phyloP scores from a whole-genome alignment of 2,113 vertebrate genomes.

The Epinephelus lanceolatus region DNA sequence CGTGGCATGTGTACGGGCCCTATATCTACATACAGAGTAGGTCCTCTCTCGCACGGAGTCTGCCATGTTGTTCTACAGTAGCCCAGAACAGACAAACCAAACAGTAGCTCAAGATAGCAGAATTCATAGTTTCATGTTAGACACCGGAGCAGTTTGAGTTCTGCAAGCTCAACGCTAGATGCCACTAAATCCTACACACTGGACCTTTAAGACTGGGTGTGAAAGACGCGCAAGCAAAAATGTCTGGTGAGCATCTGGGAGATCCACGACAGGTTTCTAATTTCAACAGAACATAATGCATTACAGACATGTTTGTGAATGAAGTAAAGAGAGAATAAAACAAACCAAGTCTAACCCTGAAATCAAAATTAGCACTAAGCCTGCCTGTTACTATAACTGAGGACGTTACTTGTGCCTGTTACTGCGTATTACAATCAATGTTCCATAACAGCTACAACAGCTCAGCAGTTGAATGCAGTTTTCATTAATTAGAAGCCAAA shows the following conservation, averaged over 20 bases:
- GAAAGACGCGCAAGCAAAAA: not conserved
- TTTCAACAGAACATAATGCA: not conserved
- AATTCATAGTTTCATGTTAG: no score
- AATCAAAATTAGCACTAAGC: not conserved
- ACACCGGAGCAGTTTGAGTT: no score
- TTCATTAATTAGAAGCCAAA: slow-evolving; percentile 9
- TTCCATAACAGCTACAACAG: not conserved
- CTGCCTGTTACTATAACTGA: not conserved
- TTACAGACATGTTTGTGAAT: not conserved
- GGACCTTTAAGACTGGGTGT: not conserved
- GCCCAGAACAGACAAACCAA: no score
- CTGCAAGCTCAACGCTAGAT: no score
- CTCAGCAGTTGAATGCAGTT: slow-evolving; percentile 6
- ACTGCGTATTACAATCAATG: not conserved
- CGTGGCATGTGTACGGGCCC: no score
- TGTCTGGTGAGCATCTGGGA: slow-evolving; percentile 3
- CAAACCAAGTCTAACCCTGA: not conserved
- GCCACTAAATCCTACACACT: no score
- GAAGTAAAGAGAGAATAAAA: not conserved
- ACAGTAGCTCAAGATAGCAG: no score
- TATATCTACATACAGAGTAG: no score
- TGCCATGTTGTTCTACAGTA: no score
- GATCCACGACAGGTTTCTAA: not conserved
- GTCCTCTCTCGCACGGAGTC: no score
- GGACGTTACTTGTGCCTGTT: not conserved